Percentiles rank a stretch among this genome's conserved stretches.
Conservation (phyloP, 2,797 vertebrate genomes). For the Sebastes hubbsi region DNA sequence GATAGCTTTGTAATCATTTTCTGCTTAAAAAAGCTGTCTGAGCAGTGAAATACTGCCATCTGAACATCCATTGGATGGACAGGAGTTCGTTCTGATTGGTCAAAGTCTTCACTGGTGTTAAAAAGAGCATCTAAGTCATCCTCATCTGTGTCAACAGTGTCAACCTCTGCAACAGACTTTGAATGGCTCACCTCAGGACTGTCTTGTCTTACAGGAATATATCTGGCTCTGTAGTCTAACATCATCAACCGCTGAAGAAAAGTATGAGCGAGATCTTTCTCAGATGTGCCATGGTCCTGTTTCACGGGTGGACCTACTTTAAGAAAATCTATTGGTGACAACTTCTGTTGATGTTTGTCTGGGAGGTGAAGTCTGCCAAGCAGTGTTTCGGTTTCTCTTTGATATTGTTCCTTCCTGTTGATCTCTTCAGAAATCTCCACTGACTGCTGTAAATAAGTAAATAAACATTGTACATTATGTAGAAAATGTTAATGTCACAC, state of each 20-base stretch:
- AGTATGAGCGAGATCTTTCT: constrained; percentile 26
- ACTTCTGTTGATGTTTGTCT: constrained; percentile 8
- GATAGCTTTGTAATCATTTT: constrained; percentile 73
- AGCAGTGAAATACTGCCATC: constrained; percentile 80
- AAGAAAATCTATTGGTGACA: constrained; percentile 48
- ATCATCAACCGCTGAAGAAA: constrained; percentile 74
- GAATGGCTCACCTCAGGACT: not conserved
- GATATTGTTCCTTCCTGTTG: not conserved
- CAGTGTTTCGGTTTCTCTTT: constrained; percentile 4
- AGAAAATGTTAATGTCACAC: not conserved
- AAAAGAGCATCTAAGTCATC: constrained; percentile 9
- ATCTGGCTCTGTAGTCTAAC: constrained; percentile 73
- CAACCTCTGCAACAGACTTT: accelerated
- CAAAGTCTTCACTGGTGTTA: accelerated
- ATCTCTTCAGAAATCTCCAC: not conserved
- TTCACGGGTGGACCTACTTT: constrained; percentile 19
- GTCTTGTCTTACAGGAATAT: constrained; percentile 46
- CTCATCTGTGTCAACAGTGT: not conserved
- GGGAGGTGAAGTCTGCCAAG: constrained; percentile 38
- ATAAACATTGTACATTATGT: not conserved
- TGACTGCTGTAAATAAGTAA: not conserved
- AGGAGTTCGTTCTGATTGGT: not conserved
- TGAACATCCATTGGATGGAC: constrained; percentile 82
- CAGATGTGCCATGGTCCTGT: not conserved
- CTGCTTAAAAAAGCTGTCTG: constrained; percentile 79